These are phyloP conservation scores for Sylvilagus floridanus DNA, from an alignment of 2,797 vertebrate genomes.

Conservation along the genomic window DNA sequence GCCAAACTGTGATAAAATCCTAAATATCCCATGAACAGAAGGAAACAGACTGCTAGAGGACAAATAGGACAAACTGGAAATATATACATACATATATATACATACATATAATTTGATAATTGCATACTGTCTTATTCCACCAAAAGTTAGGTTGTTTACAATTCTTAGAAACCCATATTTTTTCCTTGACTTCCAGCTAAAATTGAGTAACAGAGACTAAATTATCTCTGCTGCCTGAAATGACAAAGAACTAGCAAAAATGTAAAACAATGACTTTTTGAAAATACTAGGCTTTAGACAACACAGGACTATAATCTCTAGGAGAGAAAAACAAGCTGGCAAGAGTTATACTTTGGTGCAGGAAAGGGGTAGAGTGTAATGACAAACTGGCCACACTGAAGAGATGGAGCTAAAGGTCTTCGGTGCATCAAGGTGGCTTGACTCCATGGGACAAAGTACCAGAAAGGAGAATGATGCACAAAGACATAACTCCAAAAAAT, in stretches of 20 bases:
- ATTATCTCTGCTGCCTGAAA: background rate
- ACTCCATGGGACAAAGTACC: background rate
- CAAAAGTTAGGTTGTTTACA: background rate
- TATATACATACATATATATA: background rate
- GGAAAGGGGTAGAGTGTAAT: background rate
- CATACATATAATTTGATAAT: conserved; percentile 2
- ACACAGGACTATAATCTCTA: background rate
- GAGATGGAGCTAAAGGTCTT: background rate
- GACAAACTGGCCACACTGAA: background rate
- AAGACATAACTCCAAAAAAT: background rate
- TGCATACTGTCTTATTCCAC: background rate
- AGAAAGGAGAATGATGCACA: background rate
- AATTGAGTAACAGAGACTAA: background rate
- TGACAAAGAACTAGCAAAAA: background rate
- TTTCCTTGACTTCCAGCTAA: background rate
- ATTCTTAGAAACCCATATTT: background rate
- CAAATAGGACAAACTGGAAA: background rate
- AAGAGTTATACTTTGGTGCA: background rate
- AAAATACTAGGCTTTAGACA: background rate
- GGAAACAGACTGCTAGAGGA: background rate
- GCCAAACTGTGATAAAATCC: background rate
- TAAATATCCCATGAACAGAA: background rate
- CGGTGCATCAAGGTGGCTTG: background rate
- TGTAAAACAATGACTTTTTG: background rate
- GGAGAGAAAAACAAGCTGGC: background rate